Conservation (phyloP, 2,113 vertebrate genomes). For the Pangasianodon hypophthalmus region DNA sequence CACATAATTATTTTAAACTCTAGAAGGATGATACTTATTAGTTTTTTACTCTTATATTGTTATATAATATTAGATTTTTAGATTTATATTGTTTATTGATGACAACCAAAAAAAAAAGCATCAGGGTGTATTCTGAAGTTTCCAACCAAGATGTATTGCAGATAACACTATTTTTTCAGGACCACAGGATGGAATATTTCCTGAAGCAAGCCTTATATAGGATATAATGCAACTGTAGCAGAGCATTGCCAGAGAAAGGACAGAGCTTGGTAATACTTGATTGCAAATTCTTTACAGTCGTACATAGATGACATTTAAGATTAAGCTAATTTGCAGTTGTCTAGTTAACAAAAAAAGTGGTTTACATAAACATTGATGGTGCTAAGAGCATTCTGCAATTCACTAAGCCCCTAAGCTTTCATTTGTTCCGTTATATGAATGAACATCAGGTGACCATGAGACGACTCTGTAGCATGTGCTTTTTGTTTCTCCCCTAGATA, state of each 20-base stretch:
- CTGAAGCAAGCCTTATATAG: neutral
- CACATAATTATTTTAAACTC: neutral
- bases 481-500: constrained; percentile 41
- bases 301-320: neutral
- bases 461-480: neutral
- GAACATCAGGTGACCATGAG: neutral
- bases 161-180: neutral
- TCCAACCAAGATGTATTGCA: neutral
- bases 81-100: neutral
- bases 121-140: neutral
- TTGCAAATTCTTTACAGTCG: neutral
- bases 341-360: neutral
- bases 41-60: neutral
- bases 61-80: neutral
- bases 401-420: neutral
- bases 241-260: neutral
- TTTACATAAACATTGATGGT: neutral
- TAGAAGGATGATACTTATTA: neutral
- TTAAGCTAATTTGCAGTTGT: neutral
- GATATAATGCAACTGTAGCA: neutral
- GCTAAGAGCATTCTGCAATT: neutral
- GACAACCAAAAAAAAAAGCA: neutral
- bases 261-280: neutral
- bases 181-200: neutral
- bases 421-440: neutral